Conservation (phyloP, 1,140 invertebrate species). For the Neodiprion pinetum region DNA sequence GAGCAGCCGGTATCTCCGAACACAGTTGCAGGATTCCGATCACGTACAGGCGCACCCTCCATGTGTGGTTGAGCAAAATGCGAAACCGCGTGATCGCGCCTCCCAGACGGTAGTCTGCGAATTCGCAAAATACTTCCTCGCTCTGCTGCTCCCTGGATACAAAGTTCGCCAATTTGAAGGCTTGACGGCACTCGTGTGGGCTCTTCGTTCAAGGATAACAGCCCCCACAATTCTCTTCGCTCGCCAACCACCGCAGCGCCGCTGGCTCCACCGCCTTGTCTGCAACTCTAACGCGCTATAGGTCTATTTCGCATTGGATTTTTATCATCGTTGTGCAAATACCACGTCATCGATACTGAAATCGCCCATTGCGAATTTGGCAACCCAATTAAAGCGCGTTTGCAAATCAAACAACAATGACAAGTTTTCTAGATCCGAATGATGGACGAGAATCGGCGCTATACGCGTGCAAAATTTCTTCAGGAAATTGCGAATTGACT, state of each 20-base stretch:
- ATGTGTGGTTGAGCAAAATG: not conserved
- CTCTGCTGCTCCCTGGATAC: conserved; percentile 40
- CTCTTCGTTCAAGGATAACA: conserved; percentile 2
- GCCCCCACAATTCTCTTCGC: not conserved
- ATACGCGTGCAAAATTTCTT: too few species aligned
- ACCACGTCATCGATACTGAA: too few species aligned
- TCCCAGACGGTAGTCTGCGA: conserved; percentile 29
- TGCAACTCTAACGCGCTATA: too few species aligned
- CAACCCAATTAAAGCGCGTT: too few species aligned
- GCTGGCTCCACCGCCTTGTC: not conserved
- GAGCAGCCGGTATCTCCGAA: not conserved
- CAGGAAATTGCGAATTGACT: too few species aligned
- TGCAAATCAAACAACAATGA: too few species aligned
- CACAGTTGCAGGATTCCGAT: not conserved
- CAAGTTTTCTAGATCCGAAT: too few species aligned
- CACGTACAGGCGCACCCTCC: not conserved
- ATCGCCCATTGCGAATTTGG: too few species aligned
- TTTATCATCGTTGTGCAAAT: too few species aligned
- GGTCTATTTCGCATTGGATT: too few species aligned
- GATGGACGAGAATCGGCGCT: too few species aligned
- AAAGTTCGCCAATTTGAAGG: conserved; percentile 58
- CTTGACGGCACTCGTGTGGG: conserved; percentile 37
- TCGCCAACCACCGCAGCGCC: not conserved
- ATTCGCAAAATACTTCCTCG: conserved; percentile 51
- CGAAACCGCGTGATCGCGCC: not conserved